Conservation (phyloP, 2,797 vertebrate species). For the Rhinoraja longicauda region DNA sequence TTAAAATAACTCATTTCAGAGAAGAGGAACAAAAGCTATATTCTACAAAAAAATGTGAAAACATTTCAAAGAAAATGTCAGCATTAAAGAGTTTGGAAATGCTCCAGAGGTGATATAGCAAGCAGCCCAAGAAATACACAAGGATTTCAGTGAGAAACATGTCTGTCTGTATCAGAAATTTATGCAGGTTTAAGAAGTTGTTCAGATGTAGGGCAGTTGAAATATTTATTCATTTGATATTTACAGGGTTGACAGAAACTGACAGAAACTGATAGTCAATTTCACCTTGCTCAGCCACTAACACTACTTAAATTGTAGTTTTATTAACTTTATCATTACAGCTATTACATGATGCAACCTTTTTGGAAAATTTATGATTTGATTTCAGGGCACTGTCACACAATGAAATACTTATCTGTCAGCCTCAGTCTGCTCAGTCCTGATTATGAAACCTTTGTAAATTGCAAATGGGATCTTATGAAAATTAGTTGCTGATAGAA, state of each 20-base stretch:
- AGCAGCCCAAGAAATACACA: background rate
- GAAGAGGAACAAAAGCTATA: background rate
- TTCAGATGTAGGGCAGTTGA: background rate
- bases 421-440: background rate
- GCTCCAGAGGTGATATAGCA: background rate
- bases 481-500: conserved; percentile 23
- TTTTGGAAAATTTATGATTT: conserved; percentile 17
- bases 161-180: background rate
- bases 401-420: background rate
- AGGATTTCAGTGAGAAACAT: background rate
- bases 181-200: background rate
- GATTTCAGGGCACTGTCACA: conserved; percentile 1
- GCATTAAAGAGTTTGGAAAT: background rate
- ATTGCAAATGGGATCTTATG: conserved; percentile 27
- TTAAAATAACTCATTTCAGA: background rate
- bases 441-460: background rate
- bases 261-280: background rate
- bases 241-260: background rate
- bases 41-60: background rate
- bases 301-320: background rate
- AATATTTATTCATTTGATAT: background rate
- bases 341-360: background rate
- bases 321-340: background rate
- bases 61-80: conserved; percentile 12
- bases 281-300: background rate